These are phyloP conservation scores for Liposcelis brunnea DNA, from an alignment of 2,888 invertebrate genomes.

Conservation along the genomic window DNA sequence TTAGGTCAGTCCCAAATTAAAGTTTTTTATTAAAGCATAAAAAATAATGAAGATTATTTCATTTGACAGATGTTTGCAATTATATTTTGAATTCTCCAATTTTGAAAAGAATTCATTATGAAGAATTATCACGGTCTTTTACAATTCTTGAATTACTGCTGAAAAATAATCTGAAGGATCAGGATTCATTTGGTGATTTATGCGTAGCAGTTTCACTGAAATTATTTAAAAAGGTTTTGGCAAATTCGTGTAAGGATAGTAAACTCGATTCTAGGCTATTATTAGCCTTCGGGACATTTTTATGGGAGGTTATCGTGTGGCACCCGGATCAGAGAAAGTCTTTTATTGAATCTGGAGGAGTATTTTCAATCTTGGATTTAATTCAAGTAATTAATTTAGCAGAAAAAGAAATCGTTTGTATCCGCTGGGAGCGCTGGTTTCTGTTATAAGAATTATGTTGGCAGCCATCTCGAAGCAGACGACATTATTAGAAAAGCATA, in stretches of 20 bases:
- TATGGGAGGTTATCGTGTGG: conserved; percentile 26
- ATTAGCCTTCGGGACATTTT: conserved; percentile 25
- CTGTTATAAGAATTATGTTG: too few species aligned
- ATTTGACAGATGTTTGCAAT: not conserved
- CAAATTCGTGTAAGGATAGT: conserved; percentile 20
- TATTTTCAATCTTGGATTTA: conserved; percentile 26
- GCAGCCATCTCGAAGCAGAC: too few species aligned
- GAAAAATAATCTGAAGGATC: not conserved
- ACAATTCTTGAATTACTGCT: conserved; percentile 11
- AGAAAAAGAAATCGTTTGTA: too few species aligned
- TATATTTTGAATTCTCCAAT: not conserved
- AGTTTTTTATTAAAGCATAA: not conserved
- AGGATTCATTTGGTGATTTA: conserved; percentile 15
- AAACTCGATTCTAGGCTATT: conserved; percentile 24
- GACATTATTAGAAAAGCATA: too few species aligned
- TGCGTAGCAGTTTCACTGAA: conserved; percentile 16
- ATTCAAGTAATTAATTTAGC: conserved; percentile 20
- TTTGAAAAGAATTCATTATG: conserved; percentile 10
- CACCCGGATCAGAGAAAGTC: conserved; percentile 19
- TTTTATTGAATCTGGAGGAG: conserved; percentile 26
- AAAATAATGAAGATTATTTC: not conserved
- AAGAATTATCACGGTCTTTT: conserved; percentile 11
- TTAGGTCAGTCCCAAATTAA: not conserved
- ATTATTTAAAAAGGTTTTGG: conserved; percentile 18
- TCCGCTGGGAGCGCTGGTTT: too few species aligned